Conservation (phyloP, 2,113 vertebrate species). For the Sitta europaea region DNA sequence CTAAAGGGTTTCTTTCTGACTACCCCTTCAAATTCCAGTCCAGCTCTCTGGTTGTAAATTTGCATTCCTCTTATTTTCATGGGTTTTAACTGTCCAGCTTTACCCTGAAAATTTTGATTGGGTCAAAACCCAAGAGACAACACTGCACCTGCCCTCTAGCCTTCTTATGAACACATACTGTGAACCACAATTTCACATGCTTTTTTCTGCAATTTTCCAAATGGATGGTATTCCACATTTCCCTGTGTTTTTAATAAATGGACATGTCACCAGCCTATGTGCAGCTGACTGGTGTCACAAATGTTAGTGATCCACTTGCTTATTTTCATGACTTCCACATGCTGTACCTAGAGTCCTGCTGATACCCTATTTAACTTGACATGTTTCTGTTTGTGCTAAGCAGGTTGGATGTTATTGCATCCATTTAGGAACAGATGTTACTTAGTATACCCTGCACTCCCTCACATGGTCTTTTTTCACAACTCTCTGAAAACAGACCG, state of each 20-base stretch:
- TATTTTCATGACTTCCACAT: not conserved
- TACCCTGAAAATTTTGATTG: not conserved
- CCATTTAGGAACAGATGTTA: slow-evolving; percentile 47
- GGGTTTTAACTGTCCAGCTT: not conserved
- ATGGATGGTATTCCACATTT: not conserved
- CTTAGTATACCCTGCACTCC: not conserved
- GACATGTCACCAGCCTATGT: not conserved
- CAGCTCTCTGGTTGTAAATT: not conserved
- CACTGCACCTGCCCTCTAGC: not conserved
- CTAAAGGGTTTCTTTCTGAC: not conserved
- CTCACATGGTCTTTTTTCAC: not conserved
- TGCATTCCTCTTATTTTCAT: not conserved
- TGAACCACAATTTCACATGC: not conserved
- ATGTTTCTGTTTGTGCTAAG: not conserved
- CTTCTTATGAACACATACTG: not conserved
- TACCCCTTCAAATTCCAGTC: not conserved
- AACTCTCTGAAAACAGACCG: not conserved
- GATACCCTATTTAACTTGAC: slow-evolving; percentile 8
- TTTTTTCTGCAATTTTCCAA: not conserved
- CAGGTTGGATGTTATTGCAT: not conserved
- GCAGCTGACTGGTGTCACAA: not conserved
- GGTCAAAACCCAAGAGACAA: not conserved
- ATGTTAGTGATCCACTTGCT: not conserved
- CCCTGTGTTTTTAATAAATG: not conserved
- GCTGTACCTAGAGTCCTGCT: not conserved